phyloP scores from a whole-genome alignment of 1,140 invertebrate genomes.

The Aphelenchoides fujianensis region DNA sequence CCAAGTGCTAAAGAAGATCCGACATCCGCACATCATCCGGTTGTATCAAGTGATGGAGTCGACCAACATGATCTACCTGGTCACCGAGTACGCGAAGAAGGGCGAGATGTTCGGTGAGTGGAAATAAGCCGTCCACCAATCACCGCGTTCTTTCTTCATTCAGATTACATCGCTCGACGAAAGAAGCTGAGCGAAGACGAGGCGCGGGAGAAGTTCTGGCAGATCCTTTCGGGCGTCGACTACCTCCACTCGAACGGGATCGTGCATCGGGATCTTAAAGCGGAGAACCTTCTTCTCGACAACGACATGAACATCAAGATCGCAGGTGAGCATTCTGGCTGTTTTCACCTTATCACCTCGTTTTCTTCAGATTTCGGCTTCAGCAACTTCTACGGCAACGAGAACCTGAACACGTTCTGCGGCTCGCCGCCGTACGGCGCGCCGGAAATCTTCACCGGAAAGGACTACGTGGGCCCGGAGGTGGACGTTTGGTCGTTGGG shows the following conservation, averaged over 20 bases:
- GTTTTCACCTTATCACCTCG: too few relatives aligned
- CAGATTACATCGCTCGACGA: constrained; percentile 83
- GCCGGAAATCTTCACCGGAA: constrained; percentile 89
- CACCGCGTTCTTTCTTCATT: too few relatives aligned
- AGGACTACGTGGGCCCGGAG: constrained; percentile 87
- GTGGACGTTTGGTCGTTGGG: constrained; percentile 93
- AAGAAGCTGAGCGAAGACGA: constrained; percentile 88
- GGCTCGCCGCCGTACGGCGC: constrained; percentile 94
- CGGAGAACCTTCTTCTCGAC: constrained; percentile 56
- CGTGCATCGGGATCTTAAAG: constrained; percentile 90
- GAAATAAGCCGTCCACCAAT: too few relatives aligned
- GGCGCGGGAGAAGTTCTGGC: constrained; percentile 85
- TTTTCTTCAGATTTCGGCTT: constrained; percentile 91
- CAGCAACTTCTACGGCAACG: constrained; percentile 83
- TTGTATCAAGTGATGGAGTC: constrained; percentile 78
- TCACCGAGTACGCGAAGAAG: constrained; percentile 88
- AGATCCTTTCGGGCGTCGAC: constrained; percentile 89
- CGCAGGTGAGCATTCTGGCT: too few relatives aligned
- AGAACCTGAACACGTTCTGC: constrained; percentile 86
- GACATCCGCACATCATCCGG: constrained; percentile 87
- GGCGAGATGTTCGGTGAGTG: constrained; percentile 96
- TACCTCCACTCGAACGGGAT: constrained; percentile 89
- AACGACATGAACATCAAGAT: constrained; percentile 49
- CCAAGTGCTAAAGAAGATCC: constrained; percentile 82
- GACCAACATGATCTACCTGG: constrained; percentile 88